phyloP scores from a whole-genome alignment of 2,888 invertebrate species.

The Spodoptera picta region DNA sequence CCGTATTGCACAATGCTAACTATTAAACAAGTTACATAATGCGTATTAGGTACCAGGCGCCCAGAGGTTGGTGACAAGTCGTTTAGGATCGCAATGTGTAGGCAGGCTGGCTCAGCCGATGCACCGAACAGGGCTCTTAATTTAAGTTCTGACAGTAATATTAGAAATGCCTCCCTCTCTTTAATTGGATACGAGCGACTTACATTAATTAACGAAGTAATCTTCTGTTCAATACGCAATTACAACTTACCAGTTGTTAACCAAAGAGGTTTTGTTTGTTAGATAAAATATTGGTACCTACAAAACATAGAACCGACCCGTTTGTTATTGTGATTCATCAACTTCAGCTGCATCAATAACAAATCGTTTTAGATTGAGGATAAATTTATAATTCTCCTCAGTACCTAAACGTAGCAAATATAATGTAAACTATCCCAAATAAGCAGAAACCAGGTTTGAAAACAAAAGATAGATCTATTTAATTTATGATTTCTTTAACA shows the following conservation, averaged over 20 bases:
- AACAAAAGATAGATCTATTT: constrained; percentile 6
- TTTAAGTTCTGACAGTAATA: constrained; percentile 37
- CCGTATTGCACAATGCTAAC: too few relatives aligned
- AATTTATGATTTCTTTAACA: constrained; percentile 15
- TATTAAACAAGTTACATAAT: constrained; percentile 25
- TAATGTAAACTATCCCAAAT: constrained; percentile 20
- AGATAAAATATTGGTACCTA: constrained; percentile 22
- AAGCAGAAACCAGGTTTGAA: constrained; percentile 7
- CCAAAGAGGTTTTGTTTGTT: constrained; percentile 8
- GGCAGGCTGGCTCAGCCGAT: constrained; percentile 41
- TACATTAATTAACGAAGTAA: constrained; percentile 9
- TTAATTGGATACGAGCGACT: constrained; percentile 14
- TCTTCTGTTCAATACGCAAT: constrained; percentile 1
- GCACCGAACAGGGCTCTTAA: constrained; percentile 27
- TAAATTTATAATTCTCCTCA: constrained; percentile 34
- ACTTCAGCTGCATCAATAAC: constrained; percentile 13
- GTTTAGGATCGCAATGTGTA: constrained; percentile 57
- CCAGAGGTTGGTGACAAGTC: constrained; percentile 50
- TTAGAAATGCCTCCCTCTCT: constrained; percentile 33
- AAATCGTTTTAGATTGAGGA: constrained; percentile 27
- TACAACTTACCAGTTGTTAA: not conserved
- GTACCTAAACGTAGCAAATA: constrained; percentile 8
- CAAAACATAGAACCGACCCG: constrained; percentile 14
- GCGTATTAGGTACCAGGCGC: constrained; percentile 20
- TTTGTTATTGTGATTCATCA: constrained; percentile 29